Evolutionary conservation across 2,797 vertebrate species (phyloP), one percentile per base, ranked within the genome.

Genomic region (Arnoldichthys spilopterus): DNA sequence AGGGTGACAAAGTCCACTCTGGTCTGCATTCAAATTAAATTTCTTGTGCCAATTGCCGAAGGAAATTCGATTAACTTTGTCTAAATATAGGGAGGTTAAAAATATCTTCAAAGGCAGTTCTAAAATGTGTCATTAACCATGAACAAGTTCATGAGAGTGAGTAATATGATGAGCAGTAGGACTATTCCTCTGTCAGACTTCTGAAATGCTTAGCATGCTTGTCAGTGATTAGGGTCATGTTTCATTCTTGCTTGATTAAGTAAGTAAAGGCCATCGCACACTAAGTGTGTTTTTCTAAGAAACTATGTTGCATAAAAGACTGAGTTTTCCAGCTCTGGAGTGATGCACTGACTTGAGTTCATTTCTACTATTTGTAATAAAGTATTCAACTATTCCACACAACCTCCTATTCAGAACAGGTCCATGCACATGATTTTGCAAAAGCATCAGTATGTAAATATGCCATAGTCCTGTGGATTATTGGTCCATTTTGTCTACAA

Each of bases 51-150:
- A 68, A 40, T 32, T 51, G 54, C 47, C 4, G 7, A 40, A 8
- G 53, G 26, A 37, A 63, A 63, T 56, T 12, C 7, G 59, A 66
- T 34, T 72, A 49, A 58, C 34, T 64, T 47, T 54, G 47, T 53
- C 49, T 24, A 63, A 70, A 69, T 63, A 26, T 43, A 30, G 67
- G 63, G 32, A 51, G 0, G 45, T 51, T 70, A 34, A 54, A 70
- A 70, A 70, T 70, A 70, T 53, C 49, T 70, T 70, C 47, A 70
- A 70, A 70, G 68, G 47, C 30, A n/a, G 20, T 34, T 53, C 28
- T 47, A 34, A 32, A 70, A 70, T 70, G 68, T 32, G 16, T 18
- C 26, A 61, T 34, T 34, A 62, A 45, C 40, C 64, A 67, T 28
- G 37, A 66, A 45, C 40, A 69, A 69, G 66, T 69, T 51, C 45